Evolutionary conservation across 2,888 invertebrate species (phyloP).

Genomic region (Agelastica alni): DNA sequence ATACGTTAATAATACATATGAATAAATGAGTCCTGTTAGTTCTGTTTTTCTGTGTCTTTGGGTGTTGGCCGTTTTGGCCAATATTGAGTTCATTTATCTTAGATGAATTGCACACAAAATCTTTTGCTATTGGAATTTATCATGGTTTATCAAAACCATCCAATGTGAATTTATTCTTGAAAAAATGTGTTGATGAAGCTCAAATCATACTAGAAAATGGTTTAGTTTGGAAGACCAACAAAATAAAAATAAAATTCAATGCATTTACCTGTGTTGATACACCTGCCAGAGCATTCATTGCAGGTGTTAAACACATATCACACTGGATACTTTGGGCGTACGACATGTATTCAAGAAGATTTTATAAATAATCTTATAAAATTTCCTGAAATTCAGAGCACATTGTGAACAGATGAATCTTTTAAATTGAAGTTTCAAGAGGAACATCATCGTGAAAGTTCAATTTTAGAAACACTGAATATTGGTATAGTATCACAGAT

Average conservation of each 20-base stretch:
- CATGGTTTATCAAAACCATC: slow-evolving; percentile 27
- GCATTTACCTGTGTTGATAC: slow-evolving; percentile 19
- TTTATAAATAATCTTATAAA: slow-evolving; percentile 1
- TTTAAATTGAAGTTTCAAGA: slow-evolving; percentile 3
- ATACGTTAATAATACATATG: too few relatives aligned
- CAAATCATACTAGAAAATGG: slow-evolving; percentile 3
- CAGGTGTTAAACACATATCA: neutral
- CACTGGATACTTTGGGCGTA: slow-evolving; percentile 4
- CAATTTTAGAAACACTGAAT: slow-evolving; percentile 19
- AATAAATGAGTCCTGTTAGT: too few relatives aligned
- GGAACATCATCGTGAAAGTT: slow-evolving; percentile 32
- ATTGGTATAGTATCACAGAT: neutral
- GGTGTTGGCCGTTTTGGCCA: too few relatives aligned
- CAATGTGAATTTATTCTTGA: slow-evolving; percentile 19
- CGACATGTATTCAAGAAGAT: slow-evolving; percentile 20
- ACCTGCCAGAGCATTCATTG: slow-evolving; percentile 14
- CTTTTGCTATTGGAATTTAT: slow-evolving; percentile 17
- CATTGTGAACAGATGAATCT: slow-evolving; percentile 29
- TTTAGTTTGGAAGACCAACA: neutral
- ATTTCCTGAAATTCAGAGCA: slow-evolving; percentile 23
- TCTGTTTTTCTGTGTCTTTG: too few relatives aligned
- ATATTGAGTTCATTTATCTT: neutral
- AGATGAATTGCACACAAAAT: neutral
- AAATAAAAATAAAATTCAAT: slow-evolving; percentile 10
- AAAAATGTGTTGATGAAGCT: slow-evolving; percentile 23